Evolutionary conservation across 1,140 invertebrate genomes (phyloP), one percentile per base, ranked within the genome.

Genomic region (Diorhabda elongata): DNA sequence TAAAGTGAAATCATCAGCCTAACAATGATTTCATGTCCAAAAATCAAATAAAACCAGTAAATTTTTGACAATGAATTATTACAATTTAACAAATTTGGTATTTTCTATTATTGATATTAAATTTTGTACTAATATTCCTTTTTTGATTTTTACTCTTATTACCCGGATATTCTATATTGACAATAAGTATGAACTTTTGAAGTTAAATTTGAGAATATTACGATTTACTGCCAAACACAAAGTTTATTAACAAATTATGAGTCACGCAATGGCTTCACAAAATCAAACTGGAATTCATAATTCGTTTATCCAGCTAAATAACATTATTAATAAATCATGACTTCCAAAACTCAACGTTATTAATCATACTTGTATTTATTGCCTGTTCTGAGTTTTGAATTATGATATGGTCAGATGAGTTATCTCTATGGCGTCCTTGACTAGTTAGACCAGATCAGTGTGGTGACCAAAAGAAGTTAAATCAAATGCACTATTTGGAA

Each of bases 361-460:
- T 64, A 64, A 64, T 64, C 63, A 64, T 64, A 64, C 63, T 64
- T 64, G 63, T 64, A 64, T 64, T 64, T 64, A 64, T 47, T 64
- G 63, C 43, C 63, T 44, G 63, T 7, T 64, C 43, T 44, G 56
- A 56, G 8, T 64, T 64, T 64, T 64, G 63, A 64, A 45, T 64
- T 64, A 64, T 64, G 45, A 47, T 44, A 64, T 64, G 44, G 63
- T 57, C 63, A 56, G 45, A 64, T 56, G 63, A 64, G 63, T 64
- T 64, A 64, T 64, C 63, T 56, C 8, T 41, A 9, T 9, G 44
- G 56, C 56, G 65, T n/a, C 65, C 63, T 64, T 64, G 63, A 42
- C 41, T 26, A n/a, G 47, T 52, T 52, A n/a, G 47, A 52, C 47
- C 6, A 60, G 11, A 7, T 60, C 26, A 26, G 42, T 60, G 59